Evolutionary conservation across 2,888 invertebrate species (phyloP), one percentile per base, ranked within the genome.

Genomic region (Tenthredo notha): DNA sequence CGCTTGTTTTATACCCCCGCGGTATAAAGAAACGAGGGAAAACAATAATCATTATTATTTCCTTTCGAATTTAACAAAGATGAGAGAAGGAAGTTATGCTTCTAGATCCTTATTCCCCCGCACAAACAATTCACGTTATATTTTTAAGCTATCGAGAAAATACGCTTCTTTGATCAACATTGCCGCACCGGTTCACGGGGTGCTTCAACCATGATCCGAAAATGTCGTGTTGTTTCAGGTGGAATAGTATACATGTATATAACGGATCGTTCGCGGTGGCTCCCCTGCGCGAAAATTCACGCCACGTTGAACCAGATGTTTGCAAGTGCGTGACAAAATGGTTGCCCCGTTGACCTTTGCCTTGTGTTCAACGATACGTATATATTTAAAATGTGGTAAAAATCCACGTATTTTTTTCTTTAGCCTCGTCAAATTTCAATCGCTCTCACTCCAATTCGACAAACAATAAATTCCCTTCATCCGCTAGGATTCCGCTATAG

Each of bases 211-310:
- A 80, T 80, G 92, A 93, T 92, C 92, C 91, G 93, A 92, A 93
- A 93, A 92, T 92, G 91, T 91, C 90, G 90, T 93, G 93, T 93
- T 93, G 92, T 93, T 93, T 93, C 93, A 93, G 93, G 92, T 93
- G 93, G 92, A 88, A 88, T 87, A 87, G 89, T 91, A 93, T 25
- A 80, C 61, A 29, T 61, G 61, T 40, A 74, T 25, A 25, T 40
- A 74, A 74, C 74, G 37, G n/a, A 40, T n/a, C 43, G 77, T 77
- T 29, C 50, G 77, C 25, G 74, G 74, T 74, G 21, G 21, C 54
- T 54, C 77, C 80, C 80, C 61, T 80, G 80, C 61, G 80, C 61
- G 80, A 74, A 80, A 80, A 80, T 80, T 80, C 40, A 80, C 80
- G 80, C 80, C 58, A 61, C 80, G 61, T 80, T 80, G 37, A 80